Percentiles rank a stretch among this genome's conserved stretches.
These are phyloP conservation scores for Polyommatus iphigenia DNA, from an alignment of 2,888 invertebrate genomes.

Conservation along the genomic window DNA sequence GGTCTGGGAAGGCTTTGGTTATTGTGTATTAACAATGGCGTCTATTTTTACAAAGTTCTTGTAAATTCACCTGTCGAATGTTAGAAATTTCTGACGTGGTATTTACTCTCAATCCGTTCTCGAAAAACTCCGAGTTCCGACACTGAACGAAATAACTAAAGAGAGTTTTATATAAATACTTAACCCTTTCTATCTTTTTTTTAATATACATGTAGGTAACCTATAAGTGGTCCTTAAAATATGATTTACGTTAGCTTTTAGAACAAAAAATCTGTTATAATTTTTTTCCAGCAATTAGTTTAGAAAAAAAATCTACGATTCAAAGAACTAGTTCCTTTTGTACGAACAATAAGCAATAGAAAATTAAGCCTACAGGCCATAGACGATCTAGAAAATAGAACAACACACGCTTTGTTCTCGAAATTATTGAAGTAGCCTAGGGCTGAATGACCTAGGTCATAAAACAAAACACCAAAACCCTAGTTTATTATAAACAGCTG, in stretches of 20 bases:
- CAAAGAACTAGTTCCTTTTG: background rate
- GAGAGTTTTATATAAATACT: background rate
- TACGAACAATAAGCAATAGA: conserved; percentile 19
- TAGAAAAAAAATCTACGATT: background rate
- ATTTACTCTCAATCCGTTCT: background rate
- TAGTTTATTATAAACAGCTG: conserved; percentile 48
- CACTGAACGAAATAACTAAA: background rate
- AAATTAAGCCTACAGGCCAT: background rate
- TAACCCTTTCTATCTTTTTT: background rate
- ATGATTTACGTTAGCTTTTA: background rate
- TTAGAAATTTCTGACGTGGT: background rate
- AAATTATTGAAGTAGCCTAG: conserved; percentile 31
- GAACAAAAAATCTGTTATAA: background rate
- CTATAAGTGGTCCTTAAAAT: background rate
- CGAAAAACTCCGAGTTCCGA: too few relatives aligned
- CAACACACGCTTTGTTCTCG: conserved; percentile 27
- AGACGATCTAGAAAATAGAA: conserved; percentile 23
- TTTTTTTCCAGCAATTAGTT: background rate
- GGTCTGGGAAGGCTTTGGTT: background rate
- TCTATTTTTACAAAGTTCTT: background rate
- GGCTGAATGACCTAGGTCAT: conserved; percentile 29
- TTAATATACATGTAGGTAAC: background rate
- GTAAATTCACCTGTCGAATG: conserved; percentile 5
- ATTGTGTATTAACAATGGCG: conserved; percentile 12
- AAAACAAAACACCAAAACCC: conserved; percentile 39